Evolutionary conservation across 2,113 vertebrate genomes (phyloP).

Genomic region (Parus major): DNA sequence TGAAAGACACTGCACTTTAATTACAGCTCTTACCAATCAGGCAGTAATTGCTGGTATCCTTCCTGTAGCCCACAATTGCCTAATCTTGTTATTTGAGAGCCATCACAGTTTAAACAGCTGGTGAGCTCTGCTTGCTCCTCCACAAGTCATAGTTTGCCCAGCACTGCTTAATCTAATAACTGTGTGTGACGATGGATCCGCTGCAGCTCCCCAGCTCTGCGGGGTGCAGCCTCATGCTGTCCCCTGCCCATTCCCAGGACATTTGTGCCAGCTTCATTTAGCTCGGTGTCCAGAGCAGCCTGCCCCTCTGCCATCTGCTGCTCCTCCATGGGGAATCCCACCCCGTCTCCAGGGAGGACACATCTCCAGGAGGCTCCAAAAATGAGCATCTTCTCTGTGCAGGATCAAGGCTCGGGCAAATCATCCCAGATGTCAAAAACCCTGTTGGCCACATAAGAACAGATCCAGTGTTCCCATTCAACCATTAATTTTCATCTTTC

Average conservation of each 20-base stretch:
- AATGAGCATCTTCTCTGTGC: not conserved
- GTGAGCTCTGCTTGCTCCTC: constrained; percentile 68
- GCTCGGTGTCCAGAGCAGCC: not conserved
- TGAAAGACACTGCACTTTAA: constrained; percentile 72
- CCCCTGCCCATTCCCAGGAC: not conserved
- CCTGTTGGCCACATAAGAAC: accelerated
- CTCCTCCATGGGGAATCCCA: not conserved
- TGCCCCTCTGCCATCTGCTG: not conserved
- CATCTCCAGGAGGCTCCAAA: not conserved
- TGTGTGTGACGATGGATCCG: not conserved
- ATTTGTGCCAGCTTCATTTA: accelerated
- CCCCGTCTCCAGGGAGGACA: not conserved
- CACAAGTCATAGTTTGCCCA: not conserved
- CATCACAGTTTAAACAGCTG: constrained; percentile 80
- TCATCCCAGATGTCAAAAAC: not conserved
- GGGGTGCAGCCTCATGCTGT: not conserved
- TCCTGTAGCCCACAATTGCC: constrained; percentile 81
- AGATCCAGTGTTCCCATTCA: not conserved
- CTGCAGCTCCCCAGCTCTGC: not conserved
- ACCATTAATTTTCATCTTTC: not conserved
- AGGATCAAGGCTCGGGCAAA: not conserved
- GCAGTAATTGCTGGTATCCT: constrained; percentile 84
- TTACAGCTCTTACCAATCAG: constrained; percentile 85
- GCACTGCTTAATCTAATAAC: not conserved
- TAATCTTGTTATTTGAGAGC: constrained; percentile 83